These are phyloP conservation scores for Platichthys flesus DNA, from an alignment of 2,113 vertebrate genomes.

Conservation along the genomic window DNA sequence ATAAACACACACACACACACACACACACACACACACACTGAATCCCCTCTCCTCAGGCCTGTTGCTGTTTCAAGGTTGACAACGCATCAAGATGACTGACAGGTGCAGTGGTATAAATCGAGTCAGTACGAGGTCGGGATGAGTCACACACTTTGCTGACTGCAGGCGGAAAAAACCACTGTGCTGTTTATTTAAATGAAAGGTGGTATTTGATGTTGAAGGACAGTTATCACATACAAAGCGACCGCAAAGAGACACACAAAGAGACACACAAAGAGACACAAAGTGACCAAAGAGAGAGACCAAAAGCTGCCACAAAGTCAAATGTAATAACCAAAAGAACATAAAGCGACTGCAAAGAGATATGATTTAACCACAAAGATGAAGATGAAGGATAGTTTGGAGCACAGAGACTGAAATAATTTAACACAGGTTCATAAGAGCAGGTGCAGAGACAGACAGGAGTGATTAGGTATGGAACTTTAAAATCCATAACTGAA, in stretches of 20 bases:
- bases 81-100: slow-evolving; percentile 45
- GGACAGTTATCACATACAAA: not conserved
- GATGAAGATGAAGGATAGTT: not conserved
- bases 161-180: not conserved
- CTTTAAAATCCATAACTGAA: no score
- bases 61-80: slow-evolving; percentile 23
- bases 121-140: not conserved
- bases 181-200: slow-evolving; percentile 3
- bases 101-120: slow-evolving; percentile 19
- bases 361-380: not conserved
- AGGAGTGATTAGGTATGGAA: no score
- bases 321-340: no score
- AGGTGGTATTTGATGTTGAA: not conserved
- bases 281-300: not conserved
- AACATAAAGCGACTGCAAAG: not conserved
- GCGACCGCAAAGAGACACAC: not conserved
- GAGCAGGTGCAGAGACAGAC: no score
- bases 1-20: not conserved
- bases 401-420: no score
- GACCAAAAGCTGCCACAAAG: not conserved
- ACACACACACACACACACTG: not conserved
- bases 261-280: not conserved
- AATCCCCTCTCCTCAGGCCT: slow-evolving; percentile 8
- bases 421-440: no score
- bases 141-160: slow-evolving; percentile 11